Base-by-base conservation (phyloP, 2,797 vertebrate genomes). In the Yasuhikotakia modesta region DNA sequence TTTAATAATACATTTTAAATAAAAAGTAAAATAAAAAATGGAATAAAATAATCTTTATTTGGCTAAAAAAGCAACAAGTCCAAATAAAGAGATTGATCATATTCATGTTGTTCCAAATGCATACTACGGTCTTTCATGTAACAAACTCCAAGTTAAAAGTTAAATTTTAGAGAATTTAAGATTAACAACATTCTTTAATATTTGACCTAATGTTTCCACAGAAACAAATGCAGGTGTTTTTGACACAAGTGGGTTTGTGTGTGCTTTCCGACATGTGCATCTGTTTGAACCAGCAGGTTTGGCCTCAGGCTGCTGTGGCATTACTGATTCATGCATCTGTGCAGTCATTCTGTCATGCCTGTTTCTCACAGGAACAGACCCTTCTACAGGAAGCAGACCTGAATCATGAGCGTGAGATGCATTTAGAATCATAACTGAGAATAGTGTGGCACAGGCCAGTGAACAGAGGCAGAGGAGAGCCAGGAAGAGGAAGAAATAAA, bases 341-440 rank as follows among this genome's bases (percentile, higher is more conserved):
- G 57, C 22, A 48, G 46, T 66, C 69, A 61, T 73, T 73, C 70
- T 45, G 46, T 55, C 48, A 50, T 22, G 27, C 30, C 6, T 72
- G 66, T 64, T 76, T 71, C 76, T 76, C 76, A 76, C 72, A 80
- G 76, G 75, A 83, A 81, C 68, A 77, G 61, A 78, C 43, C 55
- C 57, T 79, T 70, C 68, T 68, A 11, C 66, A 80, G 68, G 60
- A 76, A 64, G 61, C 63, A 14, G 48, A 71, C 58, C 70, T 75
- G 67, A 73, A 70, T 78, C 58, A 71, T 55, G 24, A 64, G 65
- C 48, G 21, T 70, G 35, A 65, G 30, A 50, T n/a, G 5, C 14
- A 78, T 78, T 78, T 35, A 81, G 60, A 80, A 53, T 70, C 61
- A 70, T 52, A 46, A 68, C n/a, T 48, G 39, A 13, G 50, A 52